Conservation (phyloP, 2,888 invertebrate genomes). For the Melipona beecheii region DNA sequence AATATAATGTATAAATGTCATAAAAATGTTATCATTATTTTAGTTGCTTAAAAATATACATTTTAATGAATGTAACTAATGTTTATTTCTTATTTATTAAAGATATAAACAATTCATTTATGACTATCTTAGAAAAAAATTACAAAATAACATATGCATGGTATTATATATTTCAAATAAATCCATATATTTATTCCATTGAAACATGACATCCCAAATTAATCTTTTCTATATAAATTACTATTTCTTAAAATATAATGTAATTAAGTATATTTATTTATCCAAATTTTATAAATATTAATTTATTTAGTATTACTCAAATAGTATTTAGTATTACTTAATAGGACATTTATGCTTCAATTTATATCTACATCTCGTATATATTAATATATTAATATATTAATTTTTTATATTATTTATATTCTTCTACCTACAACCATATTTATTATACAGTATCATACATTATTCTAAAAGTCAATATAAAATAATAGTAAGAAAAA, state of each 20-base stretch:
- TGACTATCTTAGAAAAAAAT: background rate
- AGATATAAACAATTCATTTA: background rate
- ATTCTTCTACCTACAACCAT: background rate
- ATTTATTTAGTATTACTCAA: background rate
- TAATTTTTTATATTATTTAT: background rate
- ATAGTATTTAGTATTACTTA: background rate
- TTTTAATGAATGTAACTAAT: slow-evolving; percentile 7
- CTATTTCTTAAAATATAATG: background rate
- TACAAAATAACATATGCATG: background rate
- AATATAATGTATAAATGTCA: slow-evolving; percentile 16
- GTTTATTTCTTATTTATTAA: slow-evolving; percentile 7
- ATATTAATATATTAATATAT: background rate
- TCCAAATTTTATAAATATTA: background rate
- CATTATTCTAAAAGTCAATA: slow-evolving; percentile 16
- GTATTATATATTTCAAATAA: background rate
- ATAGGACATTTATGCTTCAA: background rate
- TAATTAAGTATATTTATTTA: background rate
- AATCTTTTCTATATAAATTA: background rate
- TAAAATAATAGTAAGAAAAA: slow-evolving; percentile 14
- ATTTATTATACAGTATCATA: background rate
- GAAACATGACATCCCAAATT: background rate
- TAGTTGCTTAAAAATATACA: slow-evolving; percentile 27
- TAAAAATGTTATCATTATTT: slow-evolving; percentile 5
- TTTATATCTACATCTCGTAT: background rate
- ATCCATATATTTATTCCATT: background rate